phyloP scores from a whole-genome alignment of 2,888 invertebrate species.

The Ophonus ardosiacus region DNA sequence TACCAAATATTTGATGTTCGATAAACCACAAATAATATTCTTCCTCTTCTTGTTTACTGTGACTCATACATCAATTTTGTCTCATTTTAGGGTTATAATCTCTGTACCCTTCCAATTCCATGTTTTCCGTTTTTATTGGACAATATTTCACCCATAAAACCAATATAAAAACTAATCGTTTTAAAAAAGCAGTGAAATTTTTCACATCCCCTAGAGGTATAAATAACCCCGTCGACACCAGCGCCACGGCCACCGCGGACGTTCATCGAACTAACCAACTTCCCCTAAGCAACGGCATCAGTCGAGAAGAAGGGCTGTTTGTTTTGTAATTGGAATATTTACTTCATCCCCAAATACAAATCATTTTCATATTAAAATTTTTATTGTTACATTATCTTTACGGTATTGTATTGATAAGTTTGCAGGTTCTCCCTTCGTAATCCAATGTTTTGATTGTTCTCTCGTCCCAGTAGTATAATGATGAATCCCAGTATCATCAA shows the following conservation, averaged over 20 bases:
- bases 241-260: slow-evolving; percentile 4
- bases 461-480: too few relatives aligned
- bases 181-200: slow-evolving; percentile 38
- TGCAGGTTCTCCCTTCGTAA: too few relatives aligned
- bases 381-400: too few relatives aligned
- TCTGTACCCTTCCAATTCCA: slow-evolving; percentile 3
- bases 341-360: background rate
- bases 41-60: background rate
- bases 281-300: background rate
- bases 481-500: too few relatives aligned
- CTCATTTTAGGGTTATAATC: background rate
- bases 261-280: slow-evolving; percentile 19
- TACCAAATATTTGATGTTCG: too few relatives aligned
- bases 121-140: slow-evolving; percentile 24
- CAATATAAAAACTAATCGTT: slow-evolving; percentile 43
- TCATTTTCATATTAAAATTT: too few relatives aligned
- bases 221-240: slow-evolving; percentile 35
- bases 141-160: slow-evolving; percentile 31
- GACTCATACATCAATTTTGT: background rate
- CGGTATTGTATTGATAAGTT: too few relatives aligned
- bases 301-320: background rate
- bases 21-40: too few relatives aligned
- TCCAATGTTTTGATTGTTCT: too few relatives aligned
- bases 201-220: slow-evolving; percentile 27
- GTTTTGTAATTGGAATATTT: background rate